Evolutionary conservation across 2,113 vertebrate genomes (phyloP), one percentile per base, ranked within the genome.

Genomic region (Smithornis capensis): DNA sequence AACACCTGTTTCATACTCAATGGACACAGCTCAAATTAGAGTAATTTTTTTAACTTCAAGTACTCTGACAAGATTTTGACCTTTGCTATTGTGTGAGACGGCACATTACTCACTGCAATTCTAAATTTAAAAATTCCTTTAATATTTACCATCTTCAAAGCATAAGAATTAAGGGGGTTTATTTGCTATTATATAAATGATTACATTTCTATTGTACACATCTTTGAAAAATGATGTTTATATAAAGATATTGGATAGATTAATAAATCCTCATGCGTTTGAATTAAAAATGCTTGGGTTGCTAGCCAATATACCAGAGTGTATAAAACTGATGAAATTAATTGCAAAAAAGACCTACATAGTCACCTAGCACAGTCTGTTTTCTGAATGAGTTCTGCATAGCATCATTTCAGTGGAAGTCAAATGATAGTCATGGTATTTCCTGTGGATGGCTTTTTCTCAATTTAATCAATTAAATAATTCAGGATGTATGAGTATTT

Each of bases 201-300:
- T 76, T 83, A 65, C 28, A 88, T 90, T 94, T 90, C 57, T 57
- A 73, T 60, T 73, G 75, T 73, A 80, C 50, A 80, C 50, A 69
- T 49, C 52, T 87, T 62, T 64, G 53, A 42, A 50, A 94, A 90
- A 92, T 74, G 9, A 3, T 96, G 38, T 95, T 96, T 88, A 88
- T 77, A 85, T 23, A 92, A 88, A 80, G 59, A 88, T 83, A 93
- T 80, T 83, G 59, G 37, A 53, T 57, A 59, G 62, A 90, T 94
- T 93, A 92, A 93, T 88, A 94, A 88, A 83, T 69, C 22, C 18
- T 86, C 38, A 27, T 45, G 9, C 59, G 31, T 76, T 92, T 77
- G 59, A 87, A 94, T 89, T 64, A 83, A 89, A 76, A 93, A 73
- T 69, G 6, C 3, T 47, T 69, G 28, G 28, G 16, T 76, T 91